These are phyloP conservation scores for Melieria picta DNA, from an alignment of 2,888 invertebrate species.

Conservation along the genomic window DNA sequence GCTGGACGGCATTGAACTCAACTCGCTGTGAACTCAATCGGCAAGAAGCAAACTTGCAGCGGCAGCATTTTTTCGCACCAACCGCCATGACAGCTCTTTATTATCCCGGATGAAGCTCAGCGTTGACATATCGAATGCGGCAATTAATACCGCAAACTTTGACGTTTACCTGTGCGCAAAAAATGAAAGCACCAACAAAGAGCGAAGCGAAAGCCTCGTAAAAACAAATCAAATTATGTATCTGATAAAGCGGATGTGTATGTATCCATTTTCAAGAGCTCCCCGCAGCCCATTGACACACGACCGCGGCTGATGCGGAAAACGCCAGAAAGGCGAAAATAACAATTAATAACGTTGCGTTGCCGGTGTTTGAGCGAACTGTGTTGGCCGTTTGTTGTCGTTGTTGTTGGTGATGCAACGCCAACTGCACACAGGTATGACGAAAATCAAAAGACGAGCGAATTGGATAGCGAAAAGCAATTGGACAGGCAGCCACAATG, in stretches of 20 bases:
- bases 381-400: neutral
- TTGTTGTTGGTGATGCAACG: too few species aligned
- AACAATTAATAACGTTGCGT: conserved; percentile 5
- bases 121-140: too few species aligned
- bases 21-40: too few species aligned
- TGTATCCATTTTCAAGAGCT: conserved; percentile 23
- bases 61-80: too few species aligned
- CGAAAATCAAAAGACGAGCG: too few species aligned
- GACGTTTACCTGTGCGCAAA: conserved; percentile 16
- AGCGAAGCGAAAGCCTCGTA: neutral
- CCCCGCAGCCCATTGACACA: neutral
- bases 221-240: conserved; percentile 42
- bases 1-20: too few species aligned
- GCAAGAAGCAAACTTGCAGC: too few species aligned
- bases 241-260: conserved; percentile 37
- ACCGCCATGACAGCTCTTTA: too few species aligned
- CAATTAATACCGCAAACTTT: neutral
- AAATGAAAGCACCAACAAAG: conserved; percentile 7
- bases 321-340: neutral
- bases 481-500: too few species aligned
- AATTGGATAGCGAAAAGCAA: too few species aligned
- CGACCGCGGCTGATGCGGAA: neutral
- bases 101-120: too few species aligned
- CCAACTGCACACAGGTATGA: too few species aligned
- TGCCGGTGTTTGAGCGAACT: conserved; percentile 5